These are phyloP conservation scores for Lepidocyrtinus sp. DNA, from an alignment of 2,888 invertebrate genomes.

Conservation along the genomic window DNA sequence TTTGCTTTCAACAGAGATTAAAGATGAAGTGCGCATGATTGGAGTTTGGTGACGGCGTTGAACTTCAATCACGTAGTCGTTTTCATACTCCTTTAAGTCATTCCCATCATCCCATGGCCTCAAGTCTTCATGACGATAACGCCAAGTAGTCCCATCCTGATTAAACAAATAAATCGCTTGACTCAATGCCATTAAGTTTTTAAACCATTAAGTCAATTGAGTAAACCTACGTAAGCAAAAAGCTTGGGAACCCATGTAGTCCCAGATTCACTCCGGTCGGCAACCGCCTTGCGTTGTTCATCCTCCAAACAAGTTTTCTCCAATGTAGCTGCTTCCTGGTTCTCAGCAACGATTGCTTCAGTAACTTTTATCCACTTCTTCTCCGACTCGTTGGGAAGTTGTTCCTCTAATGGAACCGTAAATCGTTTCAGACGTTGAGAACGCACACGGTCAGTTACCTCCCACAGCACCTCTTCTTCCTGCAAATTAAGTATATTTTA, in stretches of 20 bases:
- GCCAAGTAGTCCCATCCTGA: constrained; percentile 75
- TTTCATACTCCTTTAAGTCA: constrained; percentile 90
- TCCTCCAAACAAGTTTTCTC: constrained; percentile 93
- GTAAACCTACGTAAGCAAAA: constrained; percentile 77
- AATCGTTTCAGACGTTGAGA: constrained; percentile 82
- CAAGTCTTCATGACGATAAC: constrained; percentile 84
- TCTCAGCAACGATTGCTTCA: constrained; percentile 85
- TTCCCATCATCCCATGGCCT: constrained; percentile 92
- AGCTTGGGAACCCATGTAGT: constrained; percentile 82
- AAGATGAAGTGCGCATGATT: constrained; percentile 81
- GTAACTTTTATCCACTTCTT: constrained; percentile 90
- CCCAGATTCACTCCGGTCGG: constrained; percentile 79
- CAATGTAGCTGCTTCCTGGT: constrained; percentile 91
- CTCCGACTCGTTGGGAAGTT: constrained; percentile 88
- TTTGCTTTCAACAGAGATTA: constrained; percentile 77
- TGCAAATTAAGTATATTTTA: constrained; percentile 70
- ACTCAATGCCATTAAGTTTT: background rate
- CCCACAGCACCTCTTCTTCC: constrained; percentile 82
- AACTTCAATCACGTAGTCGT: constrained; percentile 84
- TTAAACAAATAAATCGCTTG: no score
- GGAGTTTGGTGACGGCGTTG: constrained; percentile 84
- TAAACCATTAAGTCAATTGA: constrained; percentile 12
- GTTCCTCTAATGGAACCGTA: constrained; percentile 84
- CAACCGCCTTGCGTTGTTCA: constrained; percentile 83
- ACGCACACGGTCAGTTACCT: constrained; percentile 81